phyloP scores from a whole-genome alignment of 2,797 vertebrate species.

The Leucoraja ocellata region DNA sequence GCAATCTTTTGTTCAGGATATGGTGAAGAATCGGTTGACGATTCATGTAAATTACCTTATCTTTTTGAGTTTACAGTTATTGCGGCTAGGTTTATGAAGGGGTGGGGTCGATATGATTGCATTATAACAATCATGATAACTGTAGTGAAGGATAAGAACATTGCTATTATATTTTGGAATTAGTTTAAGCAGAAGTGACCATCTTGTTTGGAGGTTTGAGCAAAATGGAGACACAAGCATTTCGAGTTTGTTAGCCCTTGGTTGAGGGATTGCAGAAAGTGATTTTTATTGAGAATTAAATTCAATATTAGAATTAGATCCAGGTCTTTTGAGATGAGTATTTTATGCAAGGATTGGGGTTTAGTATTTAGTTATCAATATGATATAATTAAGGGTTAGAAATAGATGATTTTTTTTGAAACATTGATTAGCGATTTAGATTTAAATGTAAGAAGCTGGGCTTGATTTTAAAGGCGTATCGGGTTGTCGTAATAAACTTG shows the following conservation, averaged over 20 bases:
- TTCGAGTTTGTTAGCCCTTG: not conserved
- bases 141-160: not conserved
- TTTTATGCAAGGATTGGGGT: not conserved
- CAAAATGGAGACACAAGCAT: too few relatives aligned
- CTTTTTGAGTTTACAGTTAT: not conserved
- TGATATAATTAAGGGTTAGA: not conserved
- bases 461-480: not conserved
- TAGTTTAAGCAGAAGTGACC: not conserved
- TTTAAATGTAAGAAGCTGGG: not conserved
- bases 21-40: not conserved
- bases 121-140: not conserved
- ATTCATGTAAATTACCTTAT: not conserved
- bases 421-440: not conserved
- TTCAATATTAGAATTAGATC: not conserved
- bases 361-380: not conserved
- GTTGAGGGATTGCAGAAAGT: not conserved
- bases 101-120: too few relatives aligned
- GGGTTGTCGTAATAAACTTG: not conserved
- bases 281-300: too few relatives aligned
- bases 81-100: not conserved
- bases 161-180: not conserved
- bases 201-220: not conserved
- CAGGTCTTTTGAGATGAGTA: not conserved
- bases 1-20: not conserved
- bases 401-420: not conserved